Percentiles rank a stretch among this genome's conserved stretches.
Conservation (phyloP, 2,888 invertebrate genomes). For the Trimorus sp. region DNA sequence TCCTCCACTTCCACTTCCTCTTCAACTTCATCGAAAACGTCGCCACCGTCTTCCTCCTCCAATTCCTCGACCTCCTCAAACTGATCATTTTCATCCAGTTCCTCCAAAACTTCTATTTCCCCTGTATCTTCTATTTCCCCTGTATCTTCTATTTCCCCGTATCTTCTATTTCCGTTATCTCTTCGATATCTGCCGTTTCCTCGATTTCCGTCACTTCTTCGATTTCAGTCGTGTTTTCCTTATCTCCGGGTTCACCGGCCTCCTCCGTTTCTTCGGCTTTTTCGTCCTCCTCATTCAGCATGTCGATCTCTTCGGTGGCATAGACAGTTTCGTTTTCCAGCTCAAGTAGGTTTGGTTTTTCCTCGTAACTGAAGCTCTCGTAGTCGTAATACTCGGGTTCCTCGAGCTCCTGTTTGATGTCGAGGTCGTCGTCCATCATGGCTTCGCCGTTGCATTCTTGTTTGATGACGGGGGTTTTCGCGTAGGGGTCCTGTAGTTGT, state of each 20-base stretch:
- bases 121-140: no score
- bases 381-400: slow-evolving; percentile 46
- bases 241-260: neutral
- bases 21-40: no score
- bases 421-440: slow-evolving; percentile 26
- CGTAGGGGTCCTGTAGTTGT: neutral
- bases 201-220: no score
- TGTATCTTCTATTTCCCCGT: no score
- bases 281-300: neutral
- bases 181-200: no score
- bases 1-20: no score
- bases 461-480: neutral
- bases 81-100: neutral
- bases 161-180: no score
- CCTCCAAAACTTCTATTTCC: neutral
- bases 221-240: no score
- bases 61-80: no score
- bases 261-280: slow-evolving; percentile 9
- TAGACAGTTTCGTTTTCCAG: slow-evolving; percentile 48
- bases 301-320: neutral
- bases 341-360: no score
- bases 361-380: slow-evolving; percentile 39
- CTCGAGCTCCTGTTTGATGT: slow-evolving; percentile 48
- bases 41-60: no score
- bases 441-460: slow-evolving; percentile 53